Base-by-base conservation (phyloP, 23 tunicate species). In the Styela plicata region DNA sequence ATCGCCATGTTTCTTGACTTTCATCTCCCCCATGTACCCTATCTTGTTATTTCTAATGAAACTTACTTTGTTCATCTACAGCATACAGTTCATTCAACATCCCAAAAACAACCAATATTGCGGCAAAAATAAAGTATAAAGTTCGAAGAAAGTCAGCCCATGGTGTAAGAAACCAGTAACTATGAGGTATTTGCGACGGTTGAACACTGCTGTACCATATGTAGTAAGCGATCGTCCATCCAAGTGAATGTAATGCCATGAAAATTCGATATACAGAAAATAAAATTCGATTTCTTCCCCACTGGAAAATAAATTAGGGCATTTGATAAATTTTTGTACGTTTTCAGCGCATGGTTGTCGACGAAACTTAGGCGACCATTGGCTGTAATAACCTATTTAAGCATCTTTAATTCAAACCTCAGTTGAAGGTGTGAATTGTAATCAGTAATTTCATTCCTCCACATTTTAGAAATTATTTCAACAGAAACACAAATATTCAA, bases 171-270 rank as follows among this genome's bases (percentile, higher is more conserved):
- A 28, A 71, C 34, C 34, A 34, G 17, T 71, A 71, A 30, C 77
- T 71, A 36, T 71, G 77, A 16, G 24, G 5, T 13, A 28, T 28
- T 71, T 71, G 36, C 36, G 17, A 21, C 7, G 35, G 34, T 33
- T 34, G 34, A n/a, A 26, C 24, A 22, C 24, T 28, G 24, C 34
- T 71, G 36, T 34, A 71, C 24, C 23, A 71, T 32, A 71, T 32
- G 34, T 71, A 71, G 29, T 71, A 71, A 69, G 34, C 94, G 78
- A 73, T 80, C 86, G 13, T 44, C 86, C 52, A 69, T 76, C 61
- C 80, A 89, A 33, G 74, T 80, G 19, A 85, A 71, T 71, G 26
- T 7, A 71, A 34, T 30, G 77, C 77, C 77, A 71, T 71, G 5
- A 71, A 3, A 33, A 29, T 36, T 31, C 77, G 35, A 17, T 71